These are phyloP conservation scores for Cheirogaleus major DNA, from an alignment of 2,797 vertebrate species.

Conservation along the genomic window DNA sequence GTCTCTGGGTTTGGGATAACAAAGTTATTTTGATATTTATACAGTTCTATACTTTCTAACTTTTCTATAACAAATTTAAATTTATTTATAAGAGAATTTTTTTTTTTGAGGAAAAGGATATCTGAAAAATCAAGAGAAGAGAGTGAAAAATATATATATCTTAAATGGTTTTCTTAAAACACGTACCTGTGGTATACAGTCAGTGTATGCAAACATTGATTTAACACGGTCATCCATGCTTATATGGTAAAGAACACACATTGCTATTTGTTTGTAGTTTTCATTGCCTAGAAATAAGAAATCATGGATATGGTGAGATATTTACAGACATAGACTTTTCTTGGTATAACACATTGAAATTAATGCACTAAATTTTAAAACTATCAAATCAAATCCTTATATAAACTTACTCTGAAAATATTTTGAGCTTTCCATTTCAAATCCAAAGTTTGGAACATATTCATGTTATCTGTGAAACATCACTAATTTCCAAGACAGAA, in stretches of 20 bases:
- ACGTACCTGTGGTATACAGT: slow-evolving; percentile 95
- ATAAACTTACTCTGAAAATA: slow-evolving; percentile 1
- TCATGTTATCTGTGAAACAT: neutral
- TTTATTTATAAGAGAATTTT: neutral
- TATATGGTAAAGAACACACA: slow-evolving; percentile 97
- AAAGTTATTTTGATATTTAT: slow-evolving; percentile 41
- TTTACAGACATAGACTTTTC: neutral
- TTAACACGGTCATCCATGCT: slow-evolving; percentile 95
- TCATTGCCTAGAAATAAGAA: slow-evolving; percentile 91
- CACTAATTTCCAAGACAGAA: neutral
- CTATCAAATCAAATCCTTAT: slow-evolving; percentile 22
- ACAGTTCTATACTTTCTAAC: neutral
- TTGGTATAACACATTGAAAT: neutral
- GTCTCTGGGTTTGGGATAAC: neutral
- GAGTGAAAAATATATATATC: neutral
- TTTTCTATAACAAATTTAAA: slow-evolving; percentile 24
- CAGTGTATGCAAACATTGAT: slow-evolving; percentile 95
- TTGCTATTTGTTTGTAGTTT: slow-evolving; percentile 93
- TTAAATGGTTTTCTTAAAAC: neutral
- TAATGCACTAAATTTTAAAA: slow-evolving; percentile 1
- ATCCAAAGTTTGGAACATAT: neutral
- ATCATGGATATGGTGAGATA: neutral
- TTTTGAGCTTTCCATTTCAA: neutral
- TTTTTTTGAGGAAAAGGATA: slow-evolving; percentile 30
- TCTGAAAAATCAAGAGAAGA: neutral